Evolutionary conservation across 2,888 invertebrate genomes (phyloP).

Genomic region (Cantharis rufa): DNA sequence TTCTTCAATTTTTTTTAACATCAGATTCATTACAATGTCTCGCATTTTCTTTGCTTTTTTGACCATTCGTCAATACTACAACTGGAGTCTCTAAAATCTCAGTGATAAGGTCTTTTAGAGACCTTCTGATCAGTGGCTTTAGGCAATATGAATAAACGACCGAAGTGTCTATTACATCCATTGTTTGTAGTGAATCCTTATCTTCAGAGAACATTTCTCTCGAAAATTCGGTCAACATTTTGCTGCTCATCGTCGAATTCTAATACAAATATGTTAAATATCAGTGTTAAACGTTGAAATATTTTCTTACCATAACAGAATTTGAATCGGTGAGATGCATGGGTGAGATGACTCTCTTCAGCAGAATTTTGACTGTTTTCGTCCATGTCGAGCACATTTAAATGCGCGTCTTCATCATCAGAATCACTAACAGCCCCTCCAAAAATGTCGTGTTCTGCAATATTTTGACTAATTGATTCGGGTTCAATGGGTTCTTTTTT

Average conservation of each 20-base stretch:
- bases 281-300: conserved; percentile 6
- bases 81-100: no score
- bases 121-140: no score
- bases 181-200: conserved; percentile 47
- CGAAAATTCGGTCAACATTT: conserved; percentile 64
- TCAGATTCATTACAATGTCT: no score
- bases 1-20: no score
- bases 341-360: conserved; percentile 74
- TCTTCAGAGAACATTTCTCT: conserved; percentile 63
- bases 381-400: conserved; percentile 77
- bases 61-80: no score
- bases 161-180: no score
- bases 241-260: conserved; percentile 50
- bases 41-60: no score
- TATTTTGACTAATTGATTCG: conserved; percentile 49
- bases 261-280: conserved; percentile 31
- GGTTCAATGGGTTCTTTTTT: conserved; percentile 51
- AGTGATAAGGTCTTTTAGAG: no score
- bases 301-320: conserved; percentile 57
- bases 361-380: conserved; percentile 76
- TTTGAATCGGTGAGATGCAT: conserved; percentile 74
- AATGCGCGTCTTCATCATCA: conserved; percentile 72
- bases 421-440: conserved; percentile 92
- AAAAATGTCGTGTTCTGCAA: conserved; percentile 84
- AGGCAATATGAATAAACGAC: no score